A percentile compares a stretch with the other conserved stretches of the same genome.
These are phyloP conservation scores for Ylistrum balloti DNA, from an alignment of 1,140 invertebrate species.

Conservation along the genomic window DNA sequence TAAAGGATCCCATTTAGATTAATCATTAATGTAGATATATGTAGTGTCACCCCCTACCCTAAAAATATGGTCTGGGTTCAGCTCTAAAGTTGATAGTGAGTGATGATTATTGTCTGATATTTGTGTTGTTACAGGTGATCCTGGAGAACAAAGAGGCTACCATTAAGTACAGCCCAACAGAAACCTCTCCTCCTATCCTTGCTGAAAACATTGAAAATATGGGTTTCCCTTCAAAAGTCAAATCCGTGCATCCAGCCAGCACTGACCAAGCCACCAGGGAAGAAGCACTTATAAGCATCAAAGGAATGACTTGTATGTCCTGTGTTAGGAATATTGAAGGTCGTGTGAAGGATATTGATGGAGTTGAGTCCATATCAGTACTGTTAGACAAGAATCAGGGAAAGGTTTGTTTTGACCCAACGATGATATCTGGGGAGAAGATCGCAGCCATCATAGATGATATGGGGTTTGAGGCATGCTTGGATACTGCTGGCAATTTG, in stretches of 20 bases:
- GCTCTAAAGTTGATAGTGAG: no score
- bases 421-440: conserved; percentile 60
- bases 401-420: conserved; percentile 72
- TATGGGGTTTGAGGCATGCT: conserved; percentile 80
- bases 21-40: no score
- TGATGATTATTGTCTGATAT: no score
- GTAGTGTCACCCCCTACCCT: no score
- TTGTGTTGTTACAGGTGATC: conserved; percentile 71
- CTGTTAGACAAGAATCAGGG: conserved; percentile 78
- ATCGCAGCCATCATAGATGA: conserved; percentile 80
- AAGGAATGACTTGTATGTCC: conserved; percentile 81
- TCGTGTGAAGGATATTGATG: conserved; percentile 68
- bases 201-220: conserved; percentile 77
- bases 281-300: conserved; percentile 55
- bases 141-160: conserved; percentile 70
- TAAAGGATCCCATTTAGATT: no score
- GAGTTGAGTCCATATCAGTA: conserved; percentile 83
- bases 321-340: conserved; percentile 81
- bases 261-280: conserved; percentile 41
- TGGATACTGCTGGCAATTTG: conserved; percentile 55
- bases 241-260: conserved; percentile 61
- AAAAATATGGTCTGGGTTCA: no score
- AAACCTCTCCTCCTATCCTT: conserved; percentile 72
- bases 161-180: conserved; percentile 75
- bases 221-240: conserved; percentile 74